Percentiles rank a stretch among this genome's conserved stretches.
These are phyloP conservation scores for Philopotamus ludificatus DNA, from an alignment of 1,140 invertebrate species.

Conservation along the genomic window DNA sequence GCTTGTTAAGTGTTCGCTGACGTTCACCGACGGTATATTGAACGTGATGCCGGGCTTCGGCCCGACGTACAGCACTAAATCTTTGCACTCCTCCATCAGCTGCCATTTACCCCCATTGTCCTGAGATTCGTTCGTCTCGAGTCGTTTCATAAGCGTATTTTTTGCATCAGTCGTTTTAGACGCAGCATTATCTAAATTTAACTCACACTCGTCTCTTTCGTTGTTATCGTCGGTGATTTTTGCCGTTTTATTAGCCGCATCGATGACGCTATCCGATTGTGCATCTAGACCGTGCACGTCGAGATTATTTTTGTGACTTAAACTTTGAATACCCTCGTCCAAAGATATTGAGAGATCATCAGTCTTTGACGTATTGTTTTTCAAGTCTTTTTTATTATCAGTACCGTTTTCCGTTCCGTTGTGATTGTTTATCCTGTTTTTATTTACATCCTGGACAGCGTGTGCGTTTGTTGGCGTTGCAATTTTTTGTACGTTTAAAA, in stretches of 20 bases:
- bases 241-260: no score
- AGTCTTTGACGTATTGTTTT: conserved; percentile 3
- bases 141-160: conserved; percentile 12
- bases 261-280: neutral
- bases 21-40: conserved; percentile 67
- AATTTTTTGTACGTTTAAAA: conserved; percentile 1
- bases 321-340: no score
- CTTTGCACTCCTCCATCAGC: conserved; percentile 34
- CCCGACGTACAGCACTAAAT: conserved; percentile 48
- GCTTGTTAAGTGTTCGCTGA: conserved; percentile 71
- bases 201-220: neutral
- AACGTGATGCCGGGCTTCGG: conserved; percentile 59
- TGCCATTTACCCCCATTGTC: conserved; percentile 21
- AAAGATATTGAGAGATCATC: neutral
- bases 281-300: no score
- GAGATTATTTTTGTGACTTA: no score
- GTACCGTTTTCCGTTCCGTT: neutral
- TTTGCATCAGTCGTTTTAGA: neutral
- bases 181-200: conserved; percentile 12
- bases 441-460: no score
- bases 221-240: neutral
- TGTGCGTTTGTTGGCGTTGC: neutral
- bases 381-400: conserved; percentile 8
- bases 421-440: no score
- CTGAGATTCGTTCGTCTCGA: neutral